Conservation (phyloP, 2,888 invertebrate genomes). For the Dione juno region DNA sequence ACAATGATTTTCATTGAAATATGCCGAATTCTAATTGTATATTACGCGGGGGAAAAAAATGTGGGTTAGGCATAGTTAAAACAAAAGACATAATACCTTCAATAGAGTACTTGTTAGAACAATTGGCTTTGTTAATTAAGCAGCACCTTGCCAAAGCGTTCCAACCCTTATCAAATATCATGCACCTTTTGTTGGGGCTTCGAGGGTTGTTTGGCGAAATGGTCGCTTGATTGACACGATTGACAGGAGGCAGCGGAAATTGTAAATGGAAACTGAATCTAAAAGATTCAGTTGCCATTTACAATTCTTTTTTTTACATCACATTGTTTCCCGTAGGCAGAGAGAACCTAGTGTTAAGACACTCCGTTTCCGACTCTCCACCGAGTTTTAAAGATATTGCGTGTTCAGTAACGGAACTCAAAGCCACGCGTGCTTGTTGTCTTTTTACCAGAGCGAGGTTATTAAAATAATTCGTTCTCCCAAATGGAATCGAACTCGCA, state of each 20-base stretch:
- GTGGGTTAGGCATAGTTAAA: not conserved
- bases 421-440: too few relatives aligned
- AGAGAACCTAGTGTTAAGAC: too few relatives aligned
- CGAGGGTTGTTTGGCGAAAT: constrained; percentile 39
- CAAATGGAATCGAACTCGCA: too few relatives aligned
- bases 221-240: not conserved
- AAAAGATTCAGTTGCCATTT: not conserved
- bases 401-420: too few relatives aligned
- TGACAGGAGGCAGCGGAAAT: constrained; percentile 12
- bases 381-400: too few relatives aligned
- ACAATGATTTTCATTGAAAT: constrained; percentile 4
- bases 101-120: constrained; percentile 7
- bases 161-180: constrained; percentile 34
- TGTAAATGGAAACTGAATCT: not conserved
- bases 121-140: constrained; percentile 32
- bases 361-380: too few relatives aligned
- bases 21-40: not conserved
- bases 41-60: not conserved
- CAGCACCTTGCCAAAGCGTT: constrained; percentile 13
- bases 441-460: too few relatives aligned
- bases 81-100: constrained; percentile 17
- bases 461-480: too few relatives aligned
- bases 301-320: too few relatives aligned
- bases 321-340: too few relatives aligned
- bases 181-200: constrained; percentile 23